These are phyloP conservation scores for Melinaea marsaeus DNA, from an alignment of 2,888 invertebrate species.

Conservation along the genomic window DNA sequence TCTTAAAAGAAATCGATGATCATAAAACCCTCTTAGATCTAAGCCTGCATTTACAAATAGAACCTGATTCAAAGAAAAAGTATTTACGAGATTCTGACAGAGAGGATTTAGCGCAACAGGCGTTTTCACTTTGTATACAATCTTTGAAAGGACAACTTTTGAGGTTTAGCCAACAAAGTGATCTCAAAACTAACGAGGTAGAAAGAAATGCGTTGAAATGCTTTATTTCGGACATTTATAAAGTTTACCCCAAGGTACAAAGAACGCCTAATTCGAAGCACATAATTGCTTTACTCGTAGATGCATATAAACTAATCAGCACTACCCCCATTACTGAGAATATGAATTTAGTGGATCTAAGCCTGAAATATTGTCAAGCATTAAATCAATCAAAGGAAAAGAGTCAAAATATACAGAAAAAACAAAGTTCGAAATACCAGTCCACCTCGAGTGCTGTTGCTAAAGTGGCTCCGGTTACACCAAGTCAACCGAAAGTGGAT, in stretches of 20 bases:
- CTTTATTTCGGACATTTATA: slow-evolving; percentile 79
- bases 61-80: slow-evolving; percentile 92
- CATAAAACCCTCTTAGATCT: slow-evolving; percentile 88
- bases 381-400: slow-evolving; percentile 73
- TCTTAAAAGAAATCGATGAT: slow-evolving; percentile 88
- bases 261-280: slow-evolving; percentile 79
- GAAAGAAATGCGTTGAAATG: slow-evolving; percentile 72
- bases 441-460: slow-evolving; percentile 37
- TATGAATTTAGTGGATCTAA: slow-evolving; percentile 80
- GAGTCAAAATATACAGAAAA: slow-evolving; percentile 59
- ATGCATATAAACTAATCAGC: slow-evolving; percentile 82
- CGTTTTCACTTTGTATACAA: slow-evolving; percentile 84
- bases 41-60: slow-evolving; percentile 85
- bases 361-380: slow-evolving; percentile 84
- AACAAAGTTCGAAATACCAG: slow-evolving; percentile 47
- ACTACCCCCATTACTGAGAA: slow-evolving; percentile 80
- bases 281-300: slow-evolving; percentile 81
- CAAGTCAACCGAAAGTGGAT: slow-evolving; percentile 44
- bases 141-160: slow-evolving; percentile 81
- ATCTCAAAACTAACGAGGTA: slow-evolving; percentile 64
- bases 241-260: slow-evolving; percentile 82
- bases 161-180: slow-evolving; percentile 69
- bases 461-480: slow-evolving; percentile 37
- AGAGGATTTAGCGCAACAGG: slow-evolving; percentile 87
- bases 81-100: slow-evolving; percentile 92